Percentiles rank a stretch among this genome's conserved stretches.
These are phyloP conservation scores for Polymixis flavicincta DNA, from an alignment of 2,888 invertebrate genomes.

Conservation along the genomic window DNA sequence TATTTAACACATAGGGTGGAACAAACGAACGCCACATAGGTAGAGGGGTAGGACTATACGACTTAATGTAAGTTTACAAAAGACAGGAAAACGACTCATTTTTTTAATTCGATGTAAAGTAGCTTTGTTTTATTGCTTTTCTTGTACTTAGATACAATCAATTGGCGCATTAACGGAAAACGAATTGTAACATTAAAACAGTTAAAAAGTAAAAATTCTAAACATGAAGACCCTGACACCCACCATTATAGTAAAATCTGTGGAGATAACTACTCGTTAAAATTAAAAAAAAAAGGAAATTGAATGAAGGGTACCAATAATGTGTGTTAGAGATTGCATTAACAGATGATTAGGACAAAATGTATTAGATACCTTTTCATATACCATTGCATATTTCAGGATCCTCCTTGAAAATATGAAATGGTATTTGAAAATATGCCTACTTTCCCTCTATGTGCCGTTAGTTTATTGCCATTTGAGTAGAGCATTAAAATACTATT, in stretches of 20 bases:
- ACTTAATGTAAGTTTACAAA: background rate
- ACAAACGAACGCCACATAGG: slow-evolving; percentile 34
- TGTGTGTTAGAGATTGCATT: background rate
- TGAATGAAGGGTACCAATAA: no score
- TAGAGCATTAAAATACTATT: background rate
- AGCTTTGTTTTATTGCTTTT: background rate
- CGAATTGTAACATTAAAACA: background rate
- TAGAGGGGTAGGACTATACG: background rate
- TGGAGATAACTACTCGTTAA: background rate
- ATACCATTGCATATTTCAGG: background rate
- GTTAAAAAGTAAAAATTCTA: background rate
- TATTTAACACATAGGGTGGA: background rate
- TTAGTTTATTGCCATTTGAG: slow-evolving; percentile 29
- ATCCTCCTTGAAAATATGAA: background rate
- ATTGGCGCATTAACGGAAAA: background rate
- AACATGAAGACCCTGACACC: slow-evolving; percentile 41
- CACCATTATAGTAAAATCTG: slow-evolving; percentile 11
- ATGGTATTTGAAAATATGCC: background rate
- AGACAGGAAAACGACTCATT: background rate
- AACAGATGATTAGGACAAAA: background rate
- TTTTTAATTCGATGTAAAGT: background rate
- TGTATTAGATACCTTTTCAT: background rate
- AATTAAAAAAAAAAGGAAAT: no score
- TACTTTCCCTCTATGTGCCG: slow-evolving; percentile 30
- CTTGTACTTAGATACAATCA: background rate